Percentiles rank a stretch among this genome's conserved stretches.
Evolutionary conservation across 2,113 vertebrate species (phyloP).

Genomic region (Chlamydotis undulata): DNA sequence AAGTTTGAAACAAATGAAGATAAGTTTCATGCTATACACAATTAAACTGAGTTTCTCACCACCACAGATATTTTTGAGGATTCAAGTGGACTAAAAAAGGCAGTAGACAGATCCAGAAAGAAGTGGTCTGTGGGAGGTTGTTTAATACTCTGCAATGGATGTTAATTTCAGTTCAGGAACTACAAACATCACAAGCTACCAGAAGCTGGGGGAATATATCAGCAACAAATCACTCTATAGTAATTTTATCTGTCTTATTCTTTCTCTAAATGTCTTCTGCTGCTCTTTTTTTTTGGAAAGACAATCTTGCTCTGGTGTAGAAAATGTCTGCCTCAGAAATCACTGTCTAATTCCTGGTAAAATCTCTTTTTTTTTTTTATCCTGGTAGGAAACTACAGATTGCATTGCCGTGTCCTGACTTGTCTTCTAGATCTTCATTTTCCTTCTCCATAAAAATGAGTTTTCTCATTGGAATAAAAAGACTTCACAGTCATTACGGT

Average conservation of each 20-base stretch:
- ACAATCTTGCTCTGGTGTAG: background rate
- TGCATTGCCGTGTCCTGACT: background rate
- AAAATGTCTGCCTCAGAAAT: background rate
- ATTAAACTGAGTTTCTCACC: background rate
- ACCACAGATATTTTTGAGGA: background rate
- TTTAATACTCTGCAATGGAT: background rate
- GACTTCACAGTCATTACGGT: background rate
- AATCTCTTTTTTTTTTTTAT: background rate
- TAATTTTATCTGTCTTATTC: background rate
- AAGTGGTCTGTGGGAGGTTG: background rate
- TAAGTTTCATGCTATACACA: background rate
- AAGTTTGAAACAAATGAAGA: background rate
- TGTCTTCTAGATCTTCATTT: background rate
- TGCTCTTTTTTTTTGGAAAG: background rate
- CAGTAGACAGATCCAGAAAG: background rate
- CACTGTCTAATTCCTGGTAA: background rate
- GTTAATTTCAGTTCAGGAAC: background rate
- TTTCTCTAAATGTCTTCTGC: background rate
- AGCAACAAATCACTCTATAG: background rate
- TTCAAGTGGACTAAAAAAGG: background rate
- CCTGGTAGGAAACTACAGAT: background rate
- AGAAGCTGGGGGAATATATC: background rate
- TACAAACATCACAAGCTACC: background rate
- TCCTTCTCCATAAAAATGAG: background rate
- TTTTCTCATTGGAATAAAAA: background rate